phyloP scores from a whole-genome alignment of 2,113 vertebrate genomes.

The Canis aureus region DNA sequence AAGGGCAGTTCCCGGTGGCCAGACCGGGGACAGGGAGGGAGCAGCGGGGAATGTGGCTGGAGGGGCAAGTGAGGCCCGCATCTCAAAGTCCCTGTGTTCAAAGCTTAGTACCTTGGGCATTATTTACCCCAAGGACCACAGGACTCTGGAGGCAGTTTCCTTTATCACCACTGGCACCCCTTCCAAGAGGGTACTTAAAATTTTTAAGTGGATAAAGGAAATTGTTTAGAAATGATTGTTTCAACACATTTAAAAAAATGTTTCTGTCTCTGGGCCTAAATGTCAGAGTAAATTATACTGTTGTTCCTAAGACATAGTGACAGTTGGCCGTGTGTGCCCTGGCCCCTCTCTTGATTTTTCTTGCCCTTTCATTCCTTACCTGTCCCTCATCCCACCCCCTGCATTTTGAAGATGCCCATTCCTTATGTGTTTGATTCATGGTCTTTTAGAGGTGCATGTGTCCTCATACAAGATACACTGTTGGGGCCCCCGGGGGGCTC shows the following conservation, averaged over 20 bases:
- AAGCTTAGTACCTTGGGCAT: background rate
- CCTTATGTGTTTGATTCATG: background rate
- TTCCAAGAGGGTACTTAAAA: background rate
- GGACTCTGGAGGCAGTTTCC: background rate
- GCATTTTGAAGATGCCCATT: background rate
- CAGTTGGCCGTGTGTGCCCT: background rate
- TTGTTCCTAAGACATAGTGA: background rate
- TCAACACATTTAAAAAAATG: background rate
- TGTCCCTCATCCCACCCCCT: background rate
- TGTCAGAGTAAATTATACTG: background rate
- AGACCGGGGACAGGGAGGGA: too few relatives aligned
- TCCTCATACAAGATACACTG: background rate
- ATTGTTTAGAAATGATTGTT: slow-evolving; percentile 2
- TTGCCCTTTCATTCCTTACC: background rate
- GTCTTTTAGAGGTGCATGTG: background rate
- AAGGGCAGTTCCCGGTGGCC: background rate
- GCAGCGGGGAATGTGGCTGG: background rate
- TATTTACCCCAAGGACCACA: background rate
- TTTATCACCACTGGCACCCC: background rate
- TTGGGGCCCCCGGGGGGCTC: too few relatives aligned
- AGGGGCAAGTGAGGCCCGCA: background rate
- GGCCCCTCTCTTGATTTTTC: background rate
- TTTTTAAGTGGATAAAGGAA: background rate
- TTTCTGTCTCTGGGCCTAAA: background rate
- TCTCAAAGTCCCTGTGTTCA: background rate